Conservation (phyloP, 2,113 vertebrate species). For the Chlamydotis undulata region DNA sequence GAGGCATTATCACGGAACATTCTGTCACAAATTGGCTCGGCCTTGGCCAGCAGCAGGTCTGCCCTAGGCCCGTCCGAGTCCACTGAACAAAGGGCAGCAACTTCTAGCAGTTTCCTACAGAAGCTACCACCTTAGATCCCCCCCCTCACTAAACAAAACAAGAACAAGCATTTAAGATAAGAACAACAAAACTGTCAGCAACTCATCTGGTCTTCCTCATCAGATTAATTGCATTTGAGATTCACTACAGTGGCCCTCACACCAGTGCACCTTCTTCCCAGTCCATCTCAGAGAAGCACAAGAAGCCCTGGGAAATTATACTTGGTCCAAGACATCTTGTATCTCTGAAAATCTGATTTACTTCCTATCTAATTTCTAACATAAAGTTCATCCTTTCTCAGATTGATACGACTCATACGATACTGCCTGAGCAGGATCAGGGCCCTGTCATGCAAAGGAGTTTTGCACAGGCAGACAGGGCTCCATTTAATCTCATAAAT, state of each 20-base stretch:
- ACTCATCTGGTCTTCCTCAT: not conserved
- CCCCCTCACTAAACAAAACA: no score
- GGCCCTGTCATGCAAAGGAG: not conserved
- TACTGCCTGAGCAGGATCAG: not conserved
- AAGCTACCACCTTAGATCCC: no score
- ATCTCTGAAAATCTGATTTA: not conserved
- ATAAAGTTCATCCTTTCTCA: not conserved
- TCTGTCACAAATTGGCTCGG: no score
- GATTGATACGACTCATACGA: not conserved
- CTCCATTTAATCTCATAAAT: not conserved
- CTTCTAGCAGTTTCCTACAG: no score
- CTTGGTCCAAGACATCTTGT: rapidly evolving
- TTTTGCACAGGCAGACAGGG: not conserved
- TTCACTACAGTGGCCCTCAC: not conserved
- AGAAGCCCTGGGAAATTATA: not conserved
- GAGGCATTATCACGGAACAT: no score
- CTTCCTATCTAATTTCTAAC: not conserved
- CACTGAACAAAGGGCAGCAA: no score
- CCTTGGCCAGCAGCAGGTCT: no score
- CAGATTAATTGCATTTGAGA: not conserved
- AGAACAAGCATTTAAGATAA: not conserved
- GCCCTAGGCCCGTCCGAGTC: no score
- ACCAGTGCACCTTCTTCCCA: not conserved
- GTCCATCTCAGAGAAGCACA: not conserved
- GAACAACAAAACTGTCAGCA: not conserved